A percentile compares a stretch with the other conserved stretches of the same genome.
Conservation (phyloP, 2,113 vertebrate genomes). For the Cettia cetti region DNA sequence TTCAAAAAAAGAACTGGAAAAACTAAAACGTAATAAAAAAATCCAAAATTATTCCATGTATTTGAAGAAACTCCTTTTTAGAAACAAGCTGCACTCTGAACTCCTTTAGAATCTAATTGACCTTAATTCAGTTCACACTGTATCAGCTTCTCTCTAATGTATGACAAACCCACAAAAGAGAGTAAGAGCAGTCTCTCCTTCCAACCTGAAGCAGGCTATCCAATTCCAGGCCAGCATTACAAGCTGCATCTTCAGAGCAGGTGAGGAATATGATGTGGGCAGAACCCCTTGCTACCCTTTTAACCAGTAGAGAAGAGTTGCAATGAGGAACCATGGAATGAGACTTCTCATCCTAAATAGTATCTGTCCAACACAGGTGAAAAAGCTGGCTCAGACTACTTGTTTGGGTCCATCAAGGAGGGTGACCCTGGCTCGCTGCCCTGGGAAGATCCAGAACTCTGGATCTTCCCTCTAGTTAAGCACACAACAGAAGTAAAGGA, state of each 20-base stretch:
- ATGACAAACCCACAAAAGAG: background rate
- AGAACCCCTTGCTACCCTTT: background rate
- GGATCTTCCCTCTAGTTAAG: background rate
- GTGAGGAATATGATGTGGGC: rapidly evolving
- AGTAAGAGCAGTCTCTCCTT: background rate
- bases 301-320: background rate
- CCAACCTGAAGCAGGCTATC: background rate
- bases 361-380: background rate
- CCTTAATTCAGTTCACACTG: background rate
- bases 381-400: background rate
- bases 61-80: background rate
- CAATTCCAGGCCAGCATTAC: background rate
- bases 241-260: background rate
- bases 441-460: background rate
- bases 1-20: background rate
- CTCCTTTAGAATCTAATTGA: background rate
- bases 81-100: background rate
- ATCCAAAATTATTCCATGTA: background rate
- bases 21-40: background rate
- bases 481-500: background rate
- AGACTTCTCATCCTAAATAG: background rate
- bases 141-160: background rate
- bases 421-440: background rate
- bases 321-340: background rate
- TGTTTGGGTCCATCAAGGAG: background rate